Percentiles rank a stretch among this genome's conserved stretches.
Conservation (phyloP, 2,888 invertebrate genomes). For the Scaptomyza reducta region DNA sequence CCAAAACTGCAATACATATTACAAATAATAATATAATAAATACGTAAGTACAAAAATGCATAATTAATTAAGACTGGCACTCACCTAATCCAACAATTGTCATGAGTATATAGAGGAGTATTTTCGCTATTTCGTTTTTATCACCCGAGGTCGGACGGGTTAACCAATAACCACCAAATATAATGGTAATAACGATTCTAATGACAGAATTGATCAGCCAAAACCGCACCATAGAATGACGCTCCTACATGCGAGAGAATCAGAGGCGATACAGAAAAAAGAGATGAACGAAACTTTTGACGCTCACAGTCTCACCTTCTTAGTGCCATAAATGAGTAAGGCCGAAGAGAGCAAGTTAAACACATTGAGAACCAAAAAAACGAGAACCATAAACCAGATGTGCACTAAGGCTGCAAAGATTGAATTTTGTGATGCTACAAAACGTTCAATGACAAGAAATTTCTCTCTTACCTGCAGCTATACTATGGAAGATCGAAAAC, state of each 20-base stretch:
- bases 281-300: not conserved
- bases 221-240: conserved; percentile 72
- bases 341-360: no score
- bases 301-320: no score
- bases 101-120: accelerated
- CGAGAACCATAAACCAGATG: not conserved
- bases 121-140: not conserved
- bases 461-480: not conserved
- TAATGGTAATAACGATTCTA: conserved; percentile 35
- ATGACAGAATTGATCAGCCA: conserved; percentile 74
- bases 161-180: conserved; percentile 13
- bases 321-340: not conserved
- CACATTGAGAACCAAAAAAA: not conserved
- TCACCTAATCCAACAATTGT: conserved; percentile 54
- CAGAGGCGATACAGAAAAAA: not conserved
- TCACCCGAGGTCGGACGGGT: not conserved
- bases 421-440: not conserved
- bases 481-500: not conserved
- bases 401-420: not conserved
- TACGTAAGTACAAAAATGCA: not conserved
- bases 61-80: conserved; percentile 30
- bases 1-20: conserved; percentile 51
- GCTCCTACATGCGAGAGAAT: conserved; percentile 59
- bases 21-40: not conserved
- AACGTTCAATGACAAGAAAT: not conserved